phyloP scores from a whole-genome alignment of 2,888 invertebrate genomes.

The Nowickia ferox region DNA sequence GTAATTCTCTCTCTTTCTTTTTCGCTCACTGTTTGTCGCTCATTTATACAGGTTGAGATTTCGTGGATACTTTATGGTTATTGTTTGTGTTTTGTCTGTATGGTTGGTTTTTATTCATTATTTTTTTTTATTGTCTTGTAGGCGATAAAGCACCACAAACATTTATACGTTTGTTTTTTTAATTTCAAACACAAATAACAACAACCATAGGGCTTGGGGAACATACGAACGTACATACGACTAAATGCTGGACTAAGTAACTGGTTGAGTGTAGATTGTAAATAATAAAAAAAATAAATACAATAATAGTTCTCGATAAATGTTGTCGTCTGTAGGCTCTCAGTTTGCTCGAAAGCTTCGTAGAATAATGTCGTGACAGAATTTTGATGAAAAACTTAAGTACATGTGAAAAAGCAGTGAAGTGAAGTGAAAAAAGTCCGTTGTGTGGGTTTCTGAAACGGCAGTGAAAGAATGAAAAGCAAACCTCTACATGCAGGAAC shows the following conservation, averaged over 20 bases:
- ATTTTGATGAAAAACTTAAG: conserved; percentile 33
- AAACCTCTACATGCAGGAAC: background rate
- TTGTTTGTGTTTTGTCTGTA: conserved; percentile 44
- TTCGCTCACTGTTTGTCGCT: background rate
- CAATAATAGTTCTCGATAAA: conserved; percentile 65
- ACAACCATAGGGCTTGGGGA: conserved; percentile 40
- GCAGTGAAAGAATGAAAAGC: conserved; percentile 38
- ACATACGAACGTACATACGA: conserved; percentile 11
- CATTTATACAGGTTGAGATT: conserved; percentile 55
- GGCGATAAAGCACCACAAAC: conserved; percentile 64
- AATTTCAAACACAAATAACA: conserved; percentile 36
- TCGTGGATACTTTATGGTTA: conserved; percentile 38
- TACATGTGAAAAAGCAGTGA: conserved; percentile 18
- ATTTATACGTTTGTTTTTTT: conserved; percentile 30
- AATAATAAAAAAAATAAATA: conserved; percentile 37
- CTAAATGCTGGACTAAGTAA: conserved; percentile 25
- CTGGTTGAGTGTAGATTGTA: conserved; percentile 55
- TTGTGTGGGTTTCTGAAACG: conserved; percentile 58
- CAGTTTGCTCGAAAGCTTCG: conserved; percentile 73
- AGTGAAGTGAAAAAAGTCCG: conserved; percentile 50
- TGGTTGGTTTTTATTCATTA: conserved; percentile 21
- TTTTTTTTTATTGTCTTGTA: conserved; percentile 53
- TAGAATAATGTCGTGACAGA: conserved; percentile 72
- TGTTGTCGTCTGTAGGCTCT: conserved; percentile 64
- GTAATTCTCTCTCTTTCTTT: background rate